These are phyloP conservation scores for Macroteleia sp. DNA, from an alignment of 2,888 invertebrate species.

Conservation along the genomic window DNA sequence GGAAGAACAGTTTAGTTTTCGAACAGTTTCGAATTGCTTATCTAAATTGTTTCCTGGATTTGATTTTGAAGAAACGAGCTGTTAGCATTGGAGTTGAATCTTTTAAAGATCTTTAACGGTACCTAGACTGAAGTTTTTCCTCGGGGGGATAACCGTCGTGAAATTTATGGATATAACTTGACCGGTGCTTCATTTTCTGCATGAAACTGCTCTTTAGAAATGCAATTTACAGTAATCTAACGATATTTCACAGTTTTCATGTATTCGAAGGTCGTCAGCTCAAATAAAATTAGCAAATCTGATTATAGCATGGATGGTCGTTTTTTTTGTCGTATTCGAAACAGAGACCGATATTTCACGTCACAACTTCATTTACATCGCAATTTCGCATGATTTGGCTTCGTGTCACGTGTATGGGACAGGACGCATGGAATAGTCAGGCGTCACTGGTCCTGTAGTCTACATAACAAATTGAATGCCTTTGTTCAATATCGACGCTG, in stretches of 20 bases:
- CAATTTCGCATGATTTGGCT: constrained; percentile 69
- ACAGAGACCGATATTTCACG: constrained; percentile 32
- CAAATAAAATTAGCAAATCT: constrained; percentile 31
- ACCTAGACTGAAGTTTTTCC: constrained; percentile 20
- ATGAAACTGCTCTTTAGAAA: constrained; percentile 17
- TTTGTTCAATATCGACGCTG: constrained; percentile 47
- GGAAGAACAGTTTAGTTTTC: too few relatives aligned
- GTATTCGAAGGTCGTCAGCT: background rate
- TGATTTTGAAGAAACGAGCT: constrained; percentile 43
- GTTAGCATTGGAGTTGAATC: constrained; percentile 35
- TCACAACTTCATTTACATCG: constrained; percentile 40
- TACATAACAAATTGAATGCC: constrained; percentile 53
- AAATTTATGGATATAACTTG: constrained; percentile 12
- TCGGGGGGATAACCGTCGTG: constrained; percentile 8
- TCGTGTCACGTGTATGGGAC: constrained; percentile 69
- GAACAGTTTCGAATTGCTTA: constrained; percentile 36
- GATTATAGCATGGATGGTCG: constrained; percentile 10
- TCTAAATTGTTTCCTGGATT: constrained; percentile 48
- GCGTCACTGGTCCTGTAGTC: constrained; percentile 30
- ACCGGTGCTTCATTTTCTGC: constrained; percentile 24
- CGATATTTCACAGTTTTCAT: constrained; percentile 2
- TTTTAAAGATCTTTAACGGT: constrained; percentile 34
- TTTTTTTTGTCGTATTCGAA: constrained; percentile 19
- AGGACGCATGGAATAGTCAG: constrained; percentile 43
- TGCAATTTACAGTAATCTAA: constrained; percentile 18